Base-by-base conservation (phyloP, 1,140 invertebrate genomes). In the Papilio dardanus region DNA sequence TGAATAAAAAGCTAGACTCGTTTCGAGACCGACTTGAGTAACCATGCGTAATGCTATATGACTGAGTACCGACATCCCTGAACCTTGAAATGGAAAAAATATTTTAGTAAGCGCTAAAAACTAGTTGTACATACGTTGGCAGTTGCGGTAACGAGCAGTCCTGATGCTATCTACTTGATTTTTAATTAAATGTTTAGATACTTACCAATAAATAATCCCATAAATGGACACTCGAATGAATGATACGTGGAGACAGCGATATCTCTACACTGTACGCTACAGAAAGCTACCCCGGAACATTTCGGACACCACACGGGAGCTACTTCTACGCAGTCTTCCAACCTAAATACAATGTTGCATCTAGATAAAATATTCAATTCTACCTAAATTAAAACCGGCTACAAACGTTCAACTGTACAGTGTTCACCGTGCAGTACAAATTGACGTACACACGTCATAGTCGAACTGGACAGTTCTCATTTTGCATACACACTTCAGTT, bases 261-360 rank as follows among this genome's bases (percentile, higher is more conserved):
- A 40, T 96, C 94, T 71, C 95, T 94, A 91, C 98, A 99, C 58
- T 94, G 82, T 0, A 93, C 81, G 10, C 94, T 94, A 90, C 98
- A 99, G 87, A 97, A 98, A 21, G 95, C 96, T 1, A 97, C 94
- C 24, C 95, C 95, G 24, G 95, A 95, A 90, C 98, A 99, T 2
- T 95, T 93, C 0, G 95, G 90, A 88, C 98, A 99, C 54, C 97
- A 96, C 14, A 97, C 86, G 0, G 96, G 95, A 1, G 95, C 94
- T 79, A 90, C 88, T 8, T 86, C 96, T 77, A 79, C 95, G 62
- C 80, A 85, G 31, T 85, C 78, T 46, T 83, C 86, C 58, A 92
- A 68, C 62, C 91, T 92, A 77, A 10, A 81, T 74, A 16, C 35
- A 46, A 6, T 35, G n/a, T 21, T 35, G 54, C 4, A 62, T 14